Evolutionary conservation across 2,888 invertebrate species (phyloP).

Genomic region (Eristalis intricaria): DNA sequence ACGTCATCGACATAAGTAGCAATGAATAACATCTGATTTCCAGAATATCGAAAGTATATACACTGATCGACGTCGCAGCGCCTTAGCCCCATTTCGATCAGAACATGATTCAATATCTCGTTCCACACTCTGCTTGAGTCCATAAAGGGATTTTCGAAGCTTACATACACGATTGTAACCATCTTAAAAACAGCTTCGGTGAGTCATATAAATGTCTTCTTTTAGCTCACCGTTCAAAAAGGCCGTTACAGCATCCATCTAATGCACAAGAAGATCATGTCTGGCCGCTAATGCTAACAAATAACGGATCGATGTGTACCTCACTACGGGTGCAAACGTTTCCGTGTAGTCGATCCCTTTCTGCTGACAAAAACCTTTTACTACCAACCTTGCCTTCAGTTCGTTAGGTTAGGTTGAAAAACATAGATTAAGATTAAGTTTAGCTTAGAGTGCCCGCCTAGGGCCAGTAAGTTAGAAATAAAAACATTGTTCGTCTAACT

Average conservation of each 20-base stretch:
- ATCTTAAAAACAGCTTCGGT: constrained; percentile 61
- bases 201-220: constrained; percentile 61
- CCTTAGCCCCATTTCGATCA: constrained; percentile 46
- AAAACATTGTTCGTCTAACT: no score
- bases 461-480: no score
- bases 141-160: constrained; percentile 68
- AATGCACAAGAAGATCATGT: constrained; percentile 49
- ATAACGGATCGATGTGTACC: constrained; percentile 67
- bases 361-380: constrained; percentile 44
- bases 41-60: constrained; percentile 29
- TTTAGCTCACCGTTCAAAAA: no score
- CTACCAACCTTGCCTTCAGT: constrained; percentile 19
- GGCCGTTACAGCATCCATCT: constrained; percentile 65
- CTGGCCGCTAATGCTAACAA: constrained; percentile 44
- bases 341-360: constrained; percentile 69
- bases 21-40: constrained; percentile 26
- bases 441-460: no score
- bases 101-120: constrained; percentile 43
- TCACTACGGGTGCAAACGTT: constrained; percentile 71
- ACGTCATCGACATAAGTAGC: constrained; percentile 33
- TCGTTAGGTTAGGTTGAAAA: no score
- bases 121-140: constrained; percentile 70
- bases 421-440: no score
- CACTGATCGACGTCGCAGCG: constrained; percentile 45
- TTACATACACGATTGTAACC: constrained; percentile 45